A percentile compares a stretch with the other conserved stretches of the same genome.
Conservation (phyloP, 1,140 invertebrate species). For the Apis cerana region DNA sequence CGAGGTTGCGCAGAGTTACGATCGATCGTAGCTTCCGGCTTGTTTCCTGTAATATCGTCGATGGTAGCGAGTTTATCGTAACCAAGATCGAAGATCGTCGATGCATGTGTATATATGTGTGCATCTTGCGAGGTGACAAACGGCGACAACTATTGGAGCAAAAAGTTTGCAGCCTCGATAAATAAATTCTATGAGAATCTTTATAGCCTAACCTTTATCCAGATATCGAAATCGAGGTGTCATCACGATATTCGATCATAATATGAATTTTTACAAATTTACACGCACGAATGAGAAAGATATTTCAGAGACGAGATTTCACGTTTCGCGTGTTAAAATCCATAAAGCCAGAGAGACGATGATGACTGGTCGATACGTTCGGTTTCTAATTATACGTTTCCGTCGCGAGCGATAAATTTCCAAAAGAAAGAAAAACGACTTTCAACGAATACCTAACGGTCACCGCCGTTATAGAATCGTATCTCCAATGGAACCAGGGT, state of each 20-base stretch:
- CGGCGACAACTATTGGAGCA: too few relatives aligned
- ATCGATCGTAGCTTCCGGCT: slow-evolving; percentile 50
- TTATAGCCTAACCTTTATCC: too few relatives aligned
- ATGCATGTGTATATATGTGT: background rate
- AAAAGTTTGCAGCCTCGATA: too few relatives aligned
- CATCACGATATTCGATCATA: too few relatives aligned
- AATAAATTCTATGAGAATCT: too few relatives aligned
- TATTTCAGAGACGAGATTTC: background rate
- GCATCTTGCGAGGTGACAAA: too few relatives aligned
- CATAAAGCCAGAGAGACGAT: background rate
- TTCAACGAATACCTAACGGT: slow-evolving; percentile 23
- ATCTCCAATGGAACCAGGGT: background rate
- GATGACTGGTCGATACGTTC: background rate
- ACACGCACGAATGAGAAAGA: too few relatives aligned
- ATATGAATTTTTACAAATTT: too few relatives aligned
- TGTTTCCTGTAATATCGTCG: slow-evolving; percentile 52
- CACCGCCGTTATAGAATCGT: background rate
- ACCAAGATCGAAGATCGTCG: slow-evolving; percentile 25
- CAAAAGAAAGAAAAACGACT: slow-evolving; percentile 1
- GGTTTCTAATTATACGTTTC: slow-evolving; percentile 18
- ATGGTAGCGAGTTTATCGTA: background rate
- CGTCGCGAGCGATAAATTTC: slow-evolving; percentile 15
- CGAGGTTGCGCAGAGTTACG: slow-evolving; percentile 40
- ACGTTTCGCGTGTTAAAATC: background rate
- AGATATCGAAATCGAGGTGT: too few relatives aligned